phyloP scores from a whole-genome alignment of 1,140 invertebrate genomes.

The Drosophila ogumai region DNA sequence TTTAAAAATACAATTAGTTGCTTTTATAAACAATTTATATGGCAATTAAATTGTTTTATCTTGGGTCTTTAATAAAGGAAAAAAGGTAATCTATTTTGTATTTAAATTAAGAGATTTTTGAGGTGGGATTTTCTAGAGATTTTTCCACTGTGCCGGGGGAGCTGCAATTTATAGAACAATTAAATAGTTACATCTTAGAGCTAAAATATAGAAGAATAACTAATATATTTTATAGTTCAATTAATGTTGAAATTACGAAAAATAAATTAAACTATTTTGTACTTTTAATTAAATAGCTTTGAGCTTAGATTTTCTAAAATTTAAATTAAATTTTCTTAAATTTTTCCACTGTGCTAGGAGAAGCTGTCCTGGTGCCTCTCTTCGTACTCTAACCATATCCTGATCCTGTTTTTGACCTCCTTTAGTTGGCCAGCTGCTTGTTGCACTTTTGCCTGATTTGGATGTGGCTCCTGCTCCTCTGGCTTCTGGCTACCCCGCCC shows the following conservation, averaged over 20 bases:
- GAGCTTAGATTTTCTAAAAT: background rate
- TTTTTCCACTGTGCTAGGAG: background rate
- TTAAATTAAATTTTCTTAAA: no score
- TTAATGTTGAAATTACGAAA: no score
- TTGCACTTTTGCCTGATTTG: constrained; percentile 66
- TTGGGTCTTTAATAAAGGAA: background rate
- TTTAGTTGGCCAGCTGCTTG: constrained; percentile 50
- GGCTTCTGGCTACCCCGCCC: constrained; percentile 12
- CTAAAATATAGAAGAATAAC: no score
- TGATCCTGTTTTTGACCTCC: constrained; percentile 23
- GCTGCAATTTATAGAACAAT: no score
- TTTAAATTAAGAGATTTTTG: background rate
- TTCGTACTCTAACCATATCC: no score
- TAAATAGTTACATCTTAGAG: no score
- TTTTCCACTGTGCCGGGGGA: background rate
- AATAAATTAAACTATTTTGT: no score
- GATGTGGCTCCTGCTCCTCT: constrained; percentile 3
- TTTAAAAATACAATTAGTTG: background rate
- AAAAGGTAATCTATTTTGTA: background rate
- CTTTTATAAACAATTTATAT: background rate
- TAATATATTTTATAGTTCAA: no score
- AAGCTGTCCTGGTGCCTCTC: no score
- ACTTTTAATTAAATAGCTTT: background rate
- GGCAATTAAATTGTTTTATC: background rate
- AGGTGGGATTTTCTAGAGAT: background rate